Percentiles rank a stretch among this genome's conserved stretches.
Evolutionary conservation across 2,888 invertebrate species (phyloP).

Genomic region (Peribatodes rhomboidaria): DNA sequence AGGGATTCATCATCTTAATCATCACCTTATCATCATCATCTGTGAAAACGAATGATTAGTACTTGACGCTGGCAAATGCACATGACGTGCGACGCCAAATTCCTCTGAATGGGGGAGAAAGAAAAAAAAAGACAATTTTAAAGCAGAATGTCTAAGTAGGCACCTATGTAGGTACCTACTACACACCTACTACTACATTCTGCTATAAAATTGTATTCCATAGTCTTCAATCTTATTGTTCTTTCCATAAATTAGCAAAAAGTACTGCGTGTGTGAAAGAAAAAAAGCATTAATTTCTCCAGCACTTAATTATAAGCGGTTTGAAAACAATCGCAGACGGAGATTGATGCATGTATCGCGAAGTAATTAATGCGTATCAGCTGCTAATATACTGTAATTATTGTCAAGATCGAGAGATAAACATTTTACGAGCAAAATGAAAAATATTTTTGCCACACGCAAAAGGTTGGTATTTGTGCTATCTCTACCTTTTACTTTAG

Average conservation of each 20-base stretch:
- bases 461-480: slow-evolving; percentile 4
- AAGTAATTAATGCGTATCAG: slow-evolving; percentile 71
- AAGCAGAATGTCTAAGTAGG: no score
- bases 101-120: no score
- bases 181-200: neutral
- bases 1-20: no score
- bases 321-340: slow-evolving; percentile 59
- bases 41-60: no score
- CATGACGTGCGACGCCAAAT: no score
- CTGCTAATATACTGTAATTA: slow-evolving; percentile 69
- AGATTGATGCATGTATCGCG: slow-evolving; percentile 73
- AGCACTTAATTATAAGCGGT: slow-evolving; percentile 61
- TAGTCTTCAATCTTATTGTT: neutral
- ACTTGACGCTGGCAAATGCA: no score
- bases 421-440: slow-evolving; percentile 24
- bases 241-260: slow-evolving; percentile 24
- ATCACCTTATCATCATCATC: no score
- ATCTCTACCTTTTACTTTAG: neutral
- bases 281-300: slow-evolving; percentile 52
- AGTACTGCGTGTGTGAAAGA: slow-evolving; percentile 33
- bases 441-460: slow-evolving; percentile 30
- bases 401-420: slow-evolving; percentile 46
- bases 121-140: no score
- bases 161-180: no score
- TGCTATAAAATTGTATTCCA: neutral